Evolutionary conservation across 2,888 invertebrate genomes (phyloP), one percentile per base, ranked within the genome.

Genomic region (Tiliacea citrago): DNA sequence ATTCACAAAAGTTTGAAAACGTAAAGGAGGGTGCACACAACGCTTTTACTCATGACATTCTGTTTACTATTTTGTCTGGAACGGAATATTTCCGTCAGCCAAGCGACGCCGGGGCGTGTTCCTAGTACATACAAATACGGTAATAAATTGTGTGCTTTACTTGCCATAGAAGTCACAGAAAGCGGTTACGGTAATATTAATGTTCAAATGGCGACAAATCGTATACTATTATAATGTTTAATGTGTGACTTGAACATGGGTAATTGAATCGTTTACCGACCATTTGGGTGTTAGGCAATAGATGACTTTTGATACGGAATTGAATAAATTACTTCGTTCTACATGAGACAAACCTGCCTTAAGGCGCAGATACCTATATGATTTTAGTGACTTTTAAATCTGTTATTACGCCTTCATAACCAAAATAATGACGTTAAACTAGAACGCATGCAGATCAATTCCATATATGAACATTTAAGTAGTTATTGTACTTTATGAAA

Each of bases 111-210:
- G 51, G 73, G 73, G 72, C 71, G 81, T 71, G 62, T 75, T 67
- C 21, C 68, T 69, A 81, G 81, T 68, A 58, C 70, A 78, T 73
- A 81, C 82, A 85, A 72, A 82, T 82, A 76, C 39, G 67, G 76
- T 24, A 65, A 84, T 84, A 84, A 84, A 84, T 84, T 76, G 60
- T 70, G 60, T 57, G 72, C 76, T 84, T 82, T 82, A 74, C 72
- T 76, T 77, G 58, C 73, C 69, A 63, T 79, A 76, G 65, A 68
- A 74, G 74, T 81, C 69, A 57, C 16, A 58, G 61, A 73, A 68
- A 78, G 71, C 66, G 60, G 75, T 73, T 58, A 73, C 61, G 73
- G 66, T 73, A 71, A 84, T 73, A 85, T 82, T 85, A 75, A 77
- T 77, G 70, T 73, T 80, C 29, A 21, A 58, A 73, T 53, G 57